Evolutionary conservation across 2,888 invertebrate species (phyloP).

Genomic region (Pristionchus exspectatus): DNA sequence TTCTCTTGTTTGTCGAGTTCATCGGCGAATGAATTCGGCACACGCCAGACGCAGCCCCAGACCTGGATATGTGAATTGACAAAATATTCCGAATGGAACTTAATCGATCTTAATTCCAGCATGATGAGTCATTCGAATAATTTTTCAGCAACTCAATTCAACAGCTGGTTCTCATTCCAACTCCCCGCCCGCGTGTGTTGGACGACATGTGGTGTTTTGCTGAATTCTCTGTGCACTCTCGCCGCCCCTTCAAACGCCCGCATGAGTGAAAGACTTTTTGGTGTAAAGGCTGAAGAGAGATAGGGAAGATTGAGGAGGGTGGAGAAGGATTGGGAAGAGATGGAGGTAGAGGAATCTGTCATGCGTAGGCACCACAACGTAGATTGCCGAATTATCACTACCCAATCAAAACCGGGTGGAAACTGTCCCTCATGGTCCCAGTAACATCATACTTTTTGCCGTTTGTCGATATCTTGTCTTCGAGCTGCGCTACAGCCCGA

Average conservation of each 20-base stretch:
- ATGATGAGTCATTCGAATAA: background rate
- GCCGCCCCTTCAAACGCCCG: slow-evolving; percentile 27
- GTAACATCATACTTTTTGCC: too few species aligned
- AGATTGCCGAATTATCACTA: too few species aligned
- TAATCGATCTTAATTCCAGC: background rate
- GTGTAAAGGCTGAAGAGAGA: slow-evolving; percentile 10
- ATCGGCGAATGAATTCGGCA: slow-evolving; percentile 51
- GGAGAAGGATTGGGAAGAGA: background rate
- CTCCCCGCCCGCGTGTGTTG: background rate
- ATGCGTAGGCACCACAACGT: too few species aligned
- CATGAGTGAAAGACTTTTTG: background rate
- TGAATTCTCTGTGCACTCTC: background rate
- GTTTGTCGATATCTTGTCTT: too few species aligned
- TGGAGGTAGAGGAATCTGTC: background rate
- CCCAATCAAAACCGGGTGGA: too few species aligned
- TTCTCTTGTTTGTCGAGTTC: slow-evolving; percentile 50
- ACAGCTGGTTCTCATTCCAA: slow-evolving; percentile 4
- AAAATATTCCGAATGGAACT: background rate
- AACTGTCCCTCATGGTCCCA: too few species aligned
- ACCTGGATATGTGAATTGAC: slow-evolving; percentile 25
- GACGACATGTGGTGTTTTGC: slow-evolving; percentile 37
- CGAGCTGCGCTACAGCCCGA: too few species aligned
- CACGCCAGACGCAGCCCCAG: slow-evolving; percentile 55
- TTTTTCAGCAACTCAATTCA: slow-evolving; percentile 8
- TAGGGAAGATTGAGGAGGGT: background rate